A percentile compares a stretch with the other conserved stretches of the same genome.
Conservation (phyloP, 2,797 vertebrate species). For the Dermochelys coriacea region DNA sequence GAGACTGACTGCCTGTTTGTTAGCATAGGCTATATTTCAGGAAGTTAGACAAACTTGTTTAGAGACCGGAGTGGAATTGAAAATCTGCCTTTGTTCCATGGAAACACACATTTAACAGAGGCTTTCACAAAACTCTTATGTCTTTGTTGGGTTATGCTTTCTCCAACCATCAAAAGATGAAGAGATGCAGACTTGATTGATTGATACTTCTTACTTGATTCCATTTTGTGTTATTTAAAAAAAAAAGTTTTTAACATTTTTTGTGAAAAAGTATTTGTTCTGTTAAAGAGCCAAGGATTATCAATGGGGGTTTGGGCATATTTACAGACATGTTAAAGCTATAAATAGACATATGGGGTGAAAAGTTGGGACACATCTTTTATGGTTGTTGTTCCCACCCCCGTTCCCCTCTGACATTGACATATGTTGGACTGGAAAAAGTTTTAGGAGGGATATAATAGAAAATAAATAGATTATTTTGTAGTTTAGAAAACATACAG, state of each 20-base stretch:
- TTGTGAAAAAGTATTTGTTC: background rate
- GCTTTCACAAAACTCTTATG: background rate
- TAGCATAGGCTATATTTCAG: background rate
- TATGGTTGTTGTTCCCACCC: no score
- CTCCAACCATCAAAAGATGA: background rate
- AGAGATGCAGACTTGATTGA: background rate
- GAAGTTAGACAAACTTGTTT: conserved; percentile 1
- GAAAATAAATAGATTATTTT: no score
- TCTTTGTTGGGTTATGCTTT: background rate
- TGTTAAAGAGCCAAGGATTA: background rate
- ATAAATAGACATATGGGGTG: background rate
- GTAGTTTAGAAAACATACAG: no score
- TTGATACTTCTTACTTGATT: background rate
- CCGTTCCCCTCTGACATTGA: background rate
- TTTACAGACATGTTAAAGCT: background rate
- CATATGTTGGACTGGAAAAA: background rate
- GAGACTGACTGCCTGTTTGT: background rate
- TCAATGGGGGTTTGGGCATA: background rate
- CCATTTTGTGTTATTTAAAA: background rate
- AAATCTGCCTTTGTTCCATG: background rate
- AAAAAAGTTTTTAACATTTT: background rate
- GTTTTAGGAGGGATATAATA: background rate
- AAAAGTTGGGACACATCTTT: background rate
- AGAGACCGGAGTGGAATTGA: background rate
- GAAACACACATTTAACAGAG: background rate